Base-by-base conservation (phyloP, 2,888 invertebrate species). In the Acleris holmiana region DNA sequence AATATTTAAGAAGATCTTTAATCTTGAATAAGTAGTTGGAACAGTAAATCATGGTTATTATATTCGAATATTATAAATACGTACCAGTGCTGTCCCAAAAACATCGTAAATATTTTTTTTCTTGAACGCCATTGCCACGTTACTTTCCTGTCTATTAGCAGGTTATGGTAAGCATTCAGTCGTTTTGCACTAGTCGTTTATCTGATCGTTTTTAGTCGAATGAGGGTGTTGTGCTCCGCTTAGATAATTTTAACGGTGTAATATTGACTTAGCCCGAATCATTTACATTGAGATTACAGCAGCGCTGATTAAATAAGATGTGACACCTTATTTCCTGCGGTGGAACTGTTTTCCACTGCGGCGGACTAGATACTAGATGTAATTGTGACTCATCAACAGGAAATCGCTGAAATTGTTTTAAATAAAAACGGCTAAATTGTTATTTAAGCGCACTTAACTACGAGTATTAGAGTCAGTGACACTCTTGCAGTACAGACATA, bases 251-350 rank as follows among this genome's bases (percentile, higher is more conserved):
- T 77, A 83, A 83, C 77, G 75, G 73, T 72, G 73, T 79, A 80
- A 79, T 78, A 77, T 86, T 78, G 78, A 80, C 80, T 75, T 84
- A 78, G 76, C 73, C 71, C 74, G 75, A 77, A 71, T 82, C 78
- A 81, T 84, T 87, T 84, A 82, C 84, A 78, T 81, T 80, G 72
- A 85, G 88, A 89, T 89, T 88, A 89, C 79, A 73, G 69, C 77
- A 86, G 86, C 85, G 76, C 71, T 80, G 80, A 71, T 72, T 77
- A 91, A 92, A 91, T 85, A 91, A 68, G 76, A 80, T 87, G 86
- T 88, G 88, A 89, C 84, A 85, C 75, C 79, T 76, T 80, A 83
- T 89, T 89, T 91, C 89, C 90, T 87, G 80, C 78, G 79, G 74
- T 73, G 73, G 79, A 69, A 69, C 66, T 67, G 68, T 72, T 69